Percentiles rank a stretch among this genome's conserved stretches.
phyloP scores from a whole-genome alignment of 2,113 vertebrate species.

The Lepus americanus region DNA sequence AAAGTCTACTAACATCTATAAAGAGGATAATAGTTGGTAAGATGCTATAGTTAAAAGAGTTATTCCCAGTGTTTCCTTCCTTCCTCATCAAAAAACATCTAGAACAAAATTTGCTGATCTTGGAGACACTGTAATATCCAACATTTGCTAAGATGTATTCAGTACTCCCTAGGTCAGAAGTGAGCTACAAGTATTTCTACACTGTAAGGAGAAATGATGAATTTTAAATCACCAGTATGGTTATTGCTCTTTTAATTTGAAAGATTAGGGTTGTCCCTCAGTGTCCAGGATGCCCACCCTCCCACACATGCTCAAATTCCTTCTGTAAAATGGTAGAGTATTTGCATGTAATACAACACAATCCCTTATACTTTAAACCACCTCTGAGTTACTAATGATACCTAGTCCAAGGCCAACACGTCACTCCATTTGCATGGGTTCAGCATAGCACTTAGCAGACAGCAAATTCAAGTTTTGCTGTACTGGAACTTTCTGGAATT shows the following conservation, averaged over 20 bases:
- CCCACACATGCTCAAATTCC: too few relatives aligned
- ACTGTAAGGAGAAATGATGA: background rate
- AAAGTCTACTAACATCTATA: background rate
- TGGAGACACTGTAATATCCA: background rate
- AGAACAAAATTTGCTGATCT: conserved; percentile 17
- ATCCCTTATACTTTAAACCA: too few relatives aligned
- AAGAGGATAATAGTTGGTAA: background rate
- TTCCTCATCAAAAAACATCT: conserved; percentile 35
- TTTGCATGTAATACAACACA: too few relatives aligned
- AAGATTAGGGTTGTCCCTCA: background rate
- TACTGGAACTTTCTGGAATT: too few relatives aligned
- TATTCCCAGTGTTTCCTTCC: conserved; percentile 34
- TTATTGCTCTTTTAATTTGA: conserved; percentile 7
- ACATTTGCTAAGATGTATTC: conserved; percentile 30
- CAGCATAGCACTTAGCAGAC: too few relatives aligned
- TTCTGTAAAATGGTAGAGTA: too few relatives aligned
- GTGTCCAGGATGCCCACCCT: too few relatives aligned
- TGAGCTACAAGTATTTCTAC: conserved; percentile 40
- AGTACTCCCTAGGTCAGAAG: background rate
- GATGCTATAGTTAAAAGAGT: conserved; percentile 1
- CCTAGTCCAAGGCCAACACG: too few relatives aligned
- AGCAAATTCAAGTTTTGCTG: too few relatives aligned
- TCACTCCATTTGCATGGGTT: too few relatives aligned
- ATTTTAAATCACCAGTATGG: background rate
- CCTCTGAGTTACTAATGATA: too few relatives aligned